phyloP scores from a whole-genome alignment of 35 echinoderm and acorn worm species.

The Stichopus chloronotus region DNA sequence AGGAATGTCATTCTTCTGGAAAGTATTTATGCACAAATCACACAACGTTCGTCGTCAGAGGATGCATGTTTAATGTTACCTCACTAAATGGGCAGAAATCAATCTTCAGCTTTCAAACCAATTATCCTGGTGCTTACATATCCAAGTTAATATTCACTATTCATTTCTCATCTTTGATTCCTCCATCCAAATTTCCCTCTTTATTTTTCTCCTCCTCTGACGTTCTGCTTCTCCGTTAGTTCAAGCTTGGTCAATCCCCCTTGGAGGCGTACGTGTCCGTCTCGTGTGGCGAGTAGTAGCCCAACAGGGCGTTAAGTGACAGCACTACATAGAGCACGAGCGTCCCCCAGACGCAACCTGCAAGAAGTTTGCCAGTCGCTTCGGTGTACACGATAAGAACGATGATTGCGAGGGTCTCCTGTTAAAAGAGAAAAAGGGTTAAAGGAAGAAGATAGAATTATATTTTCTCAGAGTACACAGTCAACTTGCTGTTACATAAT shows the following conservation, averaged over 20 bases:
- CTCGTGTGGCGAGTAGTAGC: constrained; percentile 38
- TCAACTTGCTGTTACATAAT: too few species aligned
- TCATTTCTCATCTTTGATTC: too few species aligned
- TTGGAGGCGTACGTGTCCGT: constrained; percentile 36
- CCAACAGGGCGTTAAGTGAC: constrained; percentile 33
- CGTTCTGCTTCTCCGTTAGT: neutral
- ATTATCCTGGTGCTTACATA: too few species aligned
- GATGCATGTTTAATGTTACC: too few species aligned
- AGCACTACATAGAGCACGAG: neutral
- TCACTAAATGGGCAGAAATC: too few species aligned
- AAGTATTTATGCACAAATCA: too few species aligned
- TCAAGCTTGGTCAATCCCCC: neutral
- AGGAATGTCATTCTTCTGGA: too few species aligned
- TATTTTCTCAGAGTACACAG: too few species aligned
- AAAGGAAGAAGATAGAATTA: neutral
- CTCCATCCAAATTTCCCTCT: too few species aligned
- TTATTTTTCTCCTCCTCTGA: neutral
- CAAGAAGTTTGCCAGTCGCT: neutral
- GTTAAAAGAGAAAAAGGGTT: neutral
- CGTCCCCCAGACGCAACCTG: neutral
- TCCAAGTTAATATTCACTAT: too few species aligned
- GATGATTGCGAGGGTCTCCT: neutral
- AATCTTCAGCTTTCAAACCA: too few species aligned
- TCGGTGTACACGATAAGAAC: constrained; percentile 21
- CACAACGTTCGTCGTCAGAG: too few species aligned